Base-by-base conservation (phyloP, 2,113 vertebrate species). In the Pygoscelis adeliae region DNA sequence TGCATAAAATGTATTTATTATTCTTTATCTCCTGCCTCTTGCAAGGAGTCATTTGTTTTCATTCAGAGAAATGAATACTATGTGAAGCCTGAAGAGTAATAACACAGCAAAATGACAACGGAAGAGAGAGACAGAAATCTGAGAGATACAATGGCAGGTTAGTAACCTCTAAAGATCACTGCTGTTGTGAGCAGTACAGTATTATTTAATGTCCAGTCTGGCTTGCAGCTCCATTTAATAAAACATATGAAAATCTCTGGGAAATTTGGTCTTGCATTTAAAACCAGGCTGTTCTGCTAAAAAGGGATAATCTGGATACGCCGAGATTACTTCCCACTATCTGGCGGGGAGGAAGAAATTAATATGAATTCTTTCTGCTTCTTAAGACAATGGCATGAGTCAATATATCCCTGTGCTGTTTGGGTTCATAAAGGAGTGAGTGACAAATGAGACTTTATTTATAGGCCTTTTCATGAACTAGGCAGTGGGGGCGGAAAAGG, bases 1-100 rank as follows among this genome's bases (percentile, higher is more conserved):
- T 96, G 96, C 97, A 97, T 97, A 97, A 98, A 98, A 98, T 76
- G 92, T 97, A 96, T 98, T 98, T 98, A 98, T 98, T 98, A 98
- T 97, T 95, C 97, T 98, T 98, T 98, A 98, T 98, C 98, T 98
- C 93, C 94, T 95, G 90, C 95, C 94, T 98, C 72, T 96, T 83
- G 81, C 94, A 78, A 93, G 91, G 80, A 93, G 86, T 97, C 98
- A 96, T 98, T 98, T 98, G 96, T 98, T 98, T 98, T 98, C 98
- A 98, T 98, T 98, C 97, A 97, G 96, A 96, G 95, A 97, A 98
- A 98, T 96, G 95, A 98, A 98, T 90, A 83, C 95, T 80, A 70
- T 87, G 96, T 67, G 96, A 91, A 94, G 72, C 76, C 97, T 80
- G 95, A 97, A 96, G 97, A 98, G 96, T 96, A 96, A 97, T 98